These are phyloP conservation scores for Ennomos erosarius DNA, from an alignment of 2,888 invertebrate genomes.

Conservation along the genomic window DNA sequence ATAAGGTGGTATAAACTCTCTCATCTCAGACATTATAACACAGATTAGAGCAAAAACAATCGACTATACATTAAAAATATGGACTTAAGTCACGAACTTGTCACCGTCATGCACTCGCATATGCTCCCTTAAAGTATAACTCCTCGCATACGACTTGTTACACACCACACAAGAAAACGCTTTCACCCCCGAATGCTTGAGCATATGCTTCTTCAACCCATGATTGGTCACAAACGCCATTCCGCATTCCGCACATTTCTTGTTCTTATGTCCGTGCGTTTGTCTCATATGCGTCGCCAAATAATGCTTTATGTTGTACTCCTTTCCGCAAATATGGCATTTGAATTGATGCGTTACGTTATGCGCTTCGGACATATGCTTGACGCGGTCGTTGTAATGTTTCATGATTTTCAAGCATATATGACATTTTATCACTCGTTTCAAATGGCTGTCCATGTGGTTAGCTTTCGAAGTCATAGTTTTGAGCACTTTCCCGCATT, in stretches of 20 bases:
- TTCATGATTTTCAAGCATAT: conserved; percentile 75
- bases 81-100: no score
- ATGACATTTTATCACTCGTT: conserved; percentile 69
- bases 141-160: conserved; percentile 62
- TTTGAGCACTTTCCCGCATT: conserved; percentile 69
- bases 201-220: conserved; percentile 76
- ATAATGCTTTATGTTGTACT: conserved; percentile 75
- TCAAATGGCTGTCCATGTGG: conserved; percentile 72
- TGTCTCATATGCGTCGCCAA: conserved; percentile 73
- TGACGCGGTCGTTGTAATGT: conserved; percentile 74
- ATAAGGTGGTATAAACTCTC: no score
- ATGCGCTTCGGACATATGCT: conserved; percentile 75
- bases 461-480: conserved; percentile 69
- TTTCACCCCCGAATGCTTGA: conserved; percentile 71
- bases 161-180: conserved; percentile 69
- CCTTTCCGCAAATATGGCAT: conserved; percentile 66
- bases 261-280: conserved; percentile 75
- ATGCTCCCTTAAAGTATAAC: conserved; percentile 60
- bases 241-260: conserved; percentile 60
- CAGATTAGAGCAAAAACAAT: no score
- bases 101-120: conserved; percentile 54
- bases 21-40: no score
- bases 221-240: conserved; percentile 80
- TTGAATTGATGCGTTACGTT: conserved; percentile 71
- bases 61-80: no score